Base-by-base conservation (phyloP, 2,797 vertebrate genomes). In the Rhabdophis nuchalis region DNA sequence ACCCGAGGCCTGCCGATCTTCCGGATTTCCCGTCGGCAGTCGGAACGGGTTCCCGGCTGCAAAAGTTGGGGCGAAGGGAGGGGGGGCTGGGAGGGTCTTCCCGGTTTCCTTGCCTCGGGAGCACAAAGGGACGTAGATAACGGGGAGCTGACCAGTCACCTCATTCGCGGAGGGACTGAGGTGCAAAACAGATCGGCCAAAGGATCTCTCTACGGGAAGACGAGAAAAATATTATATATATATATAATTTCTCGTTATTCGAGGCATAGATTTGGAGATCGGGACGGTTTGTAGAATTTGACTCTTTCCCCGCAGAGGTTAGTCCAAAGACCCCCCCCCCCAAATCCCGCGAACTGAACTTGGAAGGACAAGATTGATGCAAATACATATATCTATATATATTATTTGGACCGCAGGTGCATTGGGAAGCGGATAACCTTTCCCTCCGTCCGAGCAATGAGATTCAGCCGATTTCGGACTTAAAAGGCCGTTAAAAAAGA, bases 1-100 rank as follows among this genome's bases (percentile, higher is more conserved):
- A 94, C 95, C 61, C 0, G 68, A 64, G 90, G 95, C 92, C 94
- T 95, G 93, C 60, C 94, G 94, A 27, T 2, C 68, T 87, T 18
- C 86, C 12, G 85, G 82, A 85, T 32, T 41, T 68, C 87, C 89
- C 0, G 3, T 89, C 68, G 46, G 9, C 90, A 93, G 3, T 87
- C 93, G 85, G 89, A 56, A 96, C 61, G n/a, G 92, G 90, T 8
- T 0, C 0, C 18, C 90, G 92, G 46, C 93, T 91, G 82, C 2
- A 36, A 92, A 90, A 0, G 89, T 64, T 86, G 10, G 36, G 94
- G 91, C n/a, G 2, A 57, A 82, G 11, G 18, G 90, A 12, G 64
- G 32, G 93, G 93, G 94, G 85, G 85, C 64, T 60, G 36, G 10
- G 29, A 23, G 4, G 14, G 12, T 23, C 27, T 93, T 93, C 95